These are phyloP conservation scores for Numida meleagris DNA, from an alignment of 2,113 vertebrate species.

Conservation along the genomic window DNA sequence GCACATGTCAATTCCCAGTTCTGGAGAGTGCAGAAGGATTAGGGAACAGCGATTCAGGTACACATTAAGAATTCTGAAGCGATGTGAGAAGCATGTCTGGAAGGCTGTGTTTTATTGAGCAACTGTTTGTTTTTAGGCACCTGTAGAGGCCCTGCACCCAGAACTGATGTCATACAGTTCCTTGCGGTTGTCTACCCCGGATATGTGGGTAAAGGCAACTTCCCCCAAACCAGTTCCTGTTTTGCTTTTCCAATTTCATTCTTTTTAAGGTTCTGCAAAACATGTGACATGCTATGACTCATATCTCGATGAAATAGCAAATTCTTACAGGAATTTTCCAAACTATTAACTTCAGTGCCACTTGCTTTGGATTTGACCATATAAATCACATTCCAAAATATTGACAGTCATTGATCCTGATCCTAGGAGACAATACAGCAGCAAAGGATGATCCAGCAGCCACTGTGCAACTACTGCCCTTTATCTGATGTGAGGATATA, in stretches of 20 bases:
- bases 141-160: neutral
- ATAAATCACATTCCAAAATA: neutral
- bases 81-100: neutral
- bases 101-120: neutral
- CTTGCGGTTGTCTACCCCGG: conserved; percentile 54
- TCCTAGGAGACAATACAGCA: neutral
- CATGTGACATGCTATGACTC: conserved; percentile 25
- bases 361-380: neutral
- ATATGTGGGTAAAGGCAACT: conserved; percentile 25
- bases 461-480: neutral
- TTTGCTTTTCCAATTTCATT: conserved; percentile 38
- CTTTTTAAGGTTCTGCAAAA: conserved; percentile 12
- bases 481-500: neutral
- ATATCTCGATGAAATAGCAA: neutral
- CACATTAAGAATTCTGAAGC: neutral
- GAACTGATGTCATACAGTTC: conserved; percentile 10
- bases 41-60: neutral
- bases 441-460: neutral
- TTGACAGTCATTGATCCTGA: neutral
- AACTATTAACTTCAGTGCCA: neutral
- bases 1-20: neutral
- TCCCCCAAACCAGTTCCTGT: conserved; percentile 51
- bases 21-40: neutral
- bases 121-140: neutral
- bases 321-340: neutral